Base-by-base conservation (phyloP, 2,888 invertebrate species). In the Brachycybe producta region DNA sequence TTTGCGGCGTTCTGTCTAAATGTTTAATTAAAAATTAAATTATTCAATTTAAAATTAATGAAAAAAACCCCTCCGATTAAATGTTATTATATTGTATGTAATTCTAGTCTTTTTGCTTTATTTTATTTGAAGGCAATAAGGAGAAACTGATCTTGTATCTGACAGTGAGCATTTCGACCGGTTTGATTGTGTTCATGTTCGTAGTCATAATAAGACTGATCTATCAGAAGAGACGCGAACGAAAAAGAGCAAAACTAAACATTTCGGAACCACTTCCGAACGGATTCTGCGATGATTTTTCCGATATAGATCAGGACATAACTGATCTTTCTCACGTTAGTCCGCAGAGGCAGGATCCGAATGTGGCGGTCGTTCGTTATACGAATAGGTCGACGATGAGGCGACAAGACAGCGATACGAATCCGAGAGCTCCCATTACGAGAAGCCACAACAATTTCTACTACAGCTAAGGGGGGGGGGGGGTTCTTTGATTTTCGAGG, bases 81-180 rank as follows among this genome's bases (percentile, higher is more conserved):
- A n/a, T n/a, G n/a, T n/a, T n/a, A n/a, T n/a, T n/a, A n/a, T n/a
- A n/a, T n/a, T n/a, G n/a, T n/a, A n/a, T n/a, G n/a, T n/a, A n/a
- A n/a, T n/a, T n/a, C n/a, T n/a, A n/a, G n/a, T n/a, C n/a, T n/a
- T n/a, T n/a, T n/a, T n/a, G n/a, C n/a, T n/a, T n/a, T n/a, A n/a
- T n/a, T n/a, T n/a, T n/a, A n/a, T n/a, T n/a, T n/a, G n/a, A 78
- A 84, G 84, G 79, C 65, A 80, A 82, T 63, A 78, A 78, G 61
- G 82, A 83, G 64, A 77, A 82, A 58, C 79, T 87, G 66, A 84
- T 85, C 69, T 73, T 87, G 51, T 87, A 87, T 73, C 75, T 87
- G 64, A 79, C 83, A 57, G 77, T 84, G 57, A 83, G 81, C 55
- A 75, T 83, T 36, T 76, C 81, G 24, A 77, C 76, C 15, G 79